phyloP scores from a whole-genome alignment of 1,140 invertebrate species.

The Atta texana region DNA sequence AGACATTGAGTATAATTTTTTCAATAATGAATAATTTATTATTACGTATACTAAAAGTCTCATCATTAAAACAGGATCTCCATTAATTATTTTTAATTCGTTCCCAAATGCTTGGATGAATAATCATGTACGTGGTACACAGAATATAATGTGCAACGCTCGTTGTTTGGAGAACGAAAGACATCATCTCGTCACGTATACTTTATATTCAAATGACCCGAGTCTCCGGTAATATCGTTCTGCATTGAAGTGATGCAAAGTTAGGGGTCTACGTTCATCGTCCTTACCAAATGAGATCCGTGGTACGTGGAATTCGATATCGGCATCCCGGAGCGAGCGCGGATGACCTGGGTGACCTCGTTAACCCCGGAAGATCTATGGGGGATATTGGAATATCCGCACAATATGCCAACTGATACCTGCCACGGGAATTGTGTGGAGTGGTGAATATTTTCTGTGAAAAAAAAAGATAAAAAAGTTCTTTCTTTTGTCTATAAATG shows the following conservation, averaged over 20 bases:
- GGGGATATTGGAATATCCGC: constrained; percentile 42
- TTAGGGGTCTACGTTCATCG: constrained; percentile 44
- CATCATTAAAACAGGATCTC: neutral
- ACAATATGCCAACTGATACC: constrained; percentile 37
- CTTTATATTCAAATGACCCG: constrained; percentile 46
- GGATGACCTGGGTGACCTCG: constrained; percentile 41
- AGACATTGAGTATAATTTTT: neutral
- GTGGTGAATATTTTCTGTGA: constrained; percentile 31
- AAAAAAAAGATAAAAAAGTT: neutral
- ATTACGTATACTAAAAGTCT: neutral
- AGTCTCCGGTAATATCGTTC: constrained; percentile 21
- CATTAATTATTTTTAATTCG: neutral
- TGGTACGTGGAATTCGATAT: constrained; percentile 52
- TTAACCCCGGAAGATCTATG: constrained; percentile 44
- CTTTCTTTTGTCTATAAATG: neutral
- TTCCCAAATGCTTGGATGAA: neutral
- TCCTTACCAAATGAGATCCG: constrained; percentile 56
- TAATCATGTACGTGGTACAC: neutral
- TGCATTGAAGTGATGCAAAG: constrained; percentile 38
- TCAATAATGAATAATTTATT: neutral
- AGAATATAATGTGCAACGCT: neutral
- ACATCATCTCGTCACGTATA: constrained; percentile 8
- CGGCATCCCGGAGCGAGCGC: constrained; percentile 7
- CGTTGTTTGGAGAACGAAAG: constrained; percentile 20
- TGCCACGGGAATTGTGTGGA: neutral